These are phyloP conservation scores for Ellobius talpinus DNA, from an alignment of 2,113 vertebrate species.

Conservation along the genomic window DNA sequence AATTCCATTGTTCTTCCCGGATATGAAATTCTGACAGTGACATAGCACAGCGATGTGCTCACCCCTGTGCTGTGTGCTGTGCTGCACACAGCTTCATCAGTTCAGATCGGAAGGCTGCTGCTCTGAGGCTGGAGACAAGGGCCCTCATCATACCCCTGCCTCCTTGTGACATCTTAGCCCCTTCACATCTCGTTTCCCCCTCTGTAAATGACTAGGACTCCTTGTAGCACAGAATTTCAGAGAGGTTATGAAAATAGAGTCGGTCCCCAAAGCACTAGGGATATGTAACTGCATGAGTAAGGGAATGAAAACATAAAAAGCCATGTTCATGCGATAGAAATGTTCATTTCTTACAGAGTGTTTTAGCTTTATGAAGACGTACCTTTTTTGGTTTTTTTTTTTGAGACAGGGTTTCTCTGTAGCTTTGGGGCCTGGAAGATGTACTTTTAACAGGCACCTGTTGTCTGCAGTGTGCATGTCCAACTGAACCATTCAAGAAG, in stretches of 20 bases:
- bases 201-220: neutral
- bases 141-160: neutral
- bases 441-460: neutral
- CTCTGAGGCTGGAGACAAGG: neutral
- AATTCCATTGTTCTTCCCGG: neutral
- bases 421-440: neutral
- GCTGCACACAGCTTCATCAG: neutral
- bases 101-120: neutral
- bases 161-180: neutral
- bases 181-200: neutral
- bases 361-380: neutral
- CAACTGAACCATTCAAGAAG: neutral
- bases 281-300: neutral
- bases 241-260: neutral
- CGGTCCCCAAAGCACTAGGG: neutral
- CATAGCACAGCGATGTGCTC: neutral
- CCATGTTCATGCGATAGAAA: neutral
- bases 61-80: rapidly evolving
- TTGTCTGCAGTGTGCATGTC: neutral
- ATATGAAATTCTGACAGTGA: neutral
- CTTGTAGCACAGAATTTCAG: neutral
- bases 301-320: neutral
- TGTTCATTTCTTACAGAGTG: neutral
- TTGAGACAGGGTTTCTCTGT: too few relatives aligned
- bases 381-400: neutral